Evolutionary conservation across 2,797 vertebrate species (phyloP), one percentile per base, ranked within the genome.

Genomic region (Myotis pilosus): DNA sequence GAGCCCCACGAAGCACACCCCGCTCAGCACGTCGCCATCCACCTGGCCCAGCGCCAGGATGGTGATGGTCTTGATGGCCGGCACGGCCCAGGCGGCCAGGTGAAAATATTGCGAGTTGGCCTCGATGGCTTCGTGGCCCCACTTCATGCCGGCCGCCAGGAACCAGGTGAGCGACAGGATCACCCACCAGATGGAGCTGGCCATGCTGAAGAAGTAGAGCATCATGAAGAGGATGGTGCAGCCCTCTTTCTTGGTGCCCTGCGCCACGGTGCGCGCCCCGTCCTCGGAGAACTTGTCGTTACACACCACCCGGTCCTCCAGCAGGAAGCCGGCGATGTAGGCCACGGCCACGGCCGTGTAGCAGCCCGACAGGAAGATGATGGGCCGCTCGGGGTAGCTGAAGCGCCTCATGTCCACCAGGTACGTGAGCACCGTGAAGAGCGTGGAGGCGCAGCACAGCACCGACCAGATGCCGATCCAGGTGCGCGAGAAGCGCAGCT

Each of bases 151-250:
- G 0, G 99, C 99, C 0, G 99, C 99, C 97, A 99, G 98, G 97
- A 99, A 99, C 99, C 99, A 99, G 96, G 99, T 99, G 93, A 99
- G 99, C 5, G 99, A 99, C 91, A 99, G 98, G 89, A 99, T 99
- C 92, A 99, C 99, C 99, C 99, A 99, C 99, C 99, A 99, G 97
- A 99, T 99, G 91, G 99, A 99, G 98, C 99, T 99, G 97, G 99
- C 99, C 99, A 99, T 99, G 97, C 99, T 98, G 16, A 99, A 99
- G 98, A 99, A 99, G 95, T 99, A 99, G 1, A 99, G 98, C 99
- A 99, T 99, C 99, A 99, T 99, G 98, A 99, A 99, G 95, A 99
- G 99, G 94, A 99, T 99, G 96, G 99, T 99, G 98, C 99, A 99
- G 80, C 99, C 99, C 96, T 99, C 99, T 88, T 99, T 99, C 93